phyloP scores from a whole-genome alignment of 2,797 vertebrate genomes.

The Antrozous pallidus region DNA sequence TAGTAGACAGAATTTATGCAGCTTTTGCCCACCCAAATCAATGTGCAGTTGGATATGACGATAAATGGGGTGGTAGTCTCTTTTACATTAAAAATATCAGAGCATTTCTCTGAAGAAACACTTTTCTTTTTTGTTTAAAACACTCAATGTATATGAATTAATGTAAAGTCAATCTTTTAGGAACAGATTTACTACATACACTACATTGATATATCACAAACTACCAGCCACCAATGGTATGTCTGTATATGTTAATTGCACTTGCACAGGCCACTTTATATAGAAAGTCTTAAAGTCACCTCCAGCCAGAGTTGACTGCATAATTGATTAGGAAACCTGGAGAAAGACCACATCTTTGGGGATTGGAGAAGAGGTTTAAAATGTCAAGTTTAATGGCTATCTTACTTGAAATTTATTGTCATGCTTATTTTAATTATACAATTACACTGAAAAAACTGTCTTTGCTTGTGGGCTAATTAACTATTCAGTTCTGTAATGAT shows the following conservation, averaged over 20 bases:
- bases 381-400: background rate
- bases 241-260: background rate
- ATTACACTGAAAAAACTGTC: background rate
- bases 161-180: background rate
- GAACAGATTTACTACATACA: background rate
- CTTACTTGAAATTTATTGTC: constrained; percentile 1
- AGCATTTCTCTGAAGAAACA: background rate
- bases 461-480: background rate
- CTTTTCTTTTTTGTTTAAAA: constrained; percentile 10
- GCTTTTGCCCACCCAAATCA: background rate
- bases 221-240: background rate
- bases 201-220: background rate
- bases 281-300: background rate
- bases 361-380: background rate
- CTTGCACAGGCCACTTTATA: background rate
- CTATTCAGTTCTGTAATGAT: background rate
- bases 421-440: background rate
- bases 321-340: background rate
- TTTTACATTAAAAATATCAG: constrained; percentile 4
- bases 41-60: background rate
- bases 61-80: background rate
- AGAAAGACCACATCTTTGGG: background rate
- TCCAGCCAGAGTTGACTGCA: background rate
- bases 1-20: background rate
- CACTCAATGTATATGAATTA: constrained; percentile 4